Base-by-base conservation (phyloP, 2,113 vertebrate species). In the Pyrgilauda ruficollis region DNA sequence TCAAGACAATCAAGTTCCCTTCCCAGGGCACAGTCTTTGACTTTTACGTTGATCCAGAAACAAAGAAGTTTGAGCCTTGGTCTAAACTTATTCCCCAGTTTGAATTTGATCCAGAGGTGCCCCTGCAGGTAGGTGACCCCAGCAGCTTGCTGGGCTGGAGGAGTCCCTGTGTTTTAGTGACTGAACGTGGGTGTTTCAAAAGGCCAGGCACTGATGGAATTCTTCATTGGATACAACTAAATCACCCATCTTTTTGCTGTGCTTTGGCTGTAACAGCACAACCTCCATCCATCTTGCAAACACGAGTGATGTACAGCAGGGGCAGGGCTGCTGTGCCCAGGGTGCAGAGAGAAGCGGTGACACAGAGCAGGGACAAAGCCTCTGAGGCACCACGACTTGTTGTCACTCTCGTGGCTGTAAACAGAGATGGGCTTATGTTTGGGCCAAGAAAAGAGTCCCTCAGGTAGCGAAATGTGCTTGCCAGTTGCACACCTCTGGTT, bases 1-100 rank as follows among this genome's bases (percentile, higher is more conserved):
- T 99, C 98, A 99, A 99, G 98, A 98, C 98, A 13, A 97, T 99
- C 97, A 99, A 99, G 98, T 99, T 99, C 94, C 99, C 99, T 8
- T 98, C 98, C 66, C 99, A 99, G 66, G 99, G 99, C 89, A 99
- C 99, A 2, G 97, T 99, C 90, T 99, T 99, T 87, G 99, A 99
- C 96, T 99, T 98, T 90, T 99, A 99, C 94, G 98, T 99, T 15
- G 99, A 99, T 94, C 97, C 98, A 0, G 98, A 99, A 90, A 99
- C 96, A 9, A 99, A 99, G 95, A 99, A 98, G 96, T 99, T 99
- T 66, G 99, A 99, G 90, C 98, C 98, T 53, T 99, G 99, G 99
- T 98, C 99, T 92, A 99, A 98, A 84, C 98, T 99, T 63, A 98
- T 99, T 83, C 99, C 99, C 10, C 97, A 84, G 68, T 99, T 99